Base-by-base conservation (phyloP, 2,797 vertebrate species). In the Periophthalmus magnuspinnatus region DNA sequence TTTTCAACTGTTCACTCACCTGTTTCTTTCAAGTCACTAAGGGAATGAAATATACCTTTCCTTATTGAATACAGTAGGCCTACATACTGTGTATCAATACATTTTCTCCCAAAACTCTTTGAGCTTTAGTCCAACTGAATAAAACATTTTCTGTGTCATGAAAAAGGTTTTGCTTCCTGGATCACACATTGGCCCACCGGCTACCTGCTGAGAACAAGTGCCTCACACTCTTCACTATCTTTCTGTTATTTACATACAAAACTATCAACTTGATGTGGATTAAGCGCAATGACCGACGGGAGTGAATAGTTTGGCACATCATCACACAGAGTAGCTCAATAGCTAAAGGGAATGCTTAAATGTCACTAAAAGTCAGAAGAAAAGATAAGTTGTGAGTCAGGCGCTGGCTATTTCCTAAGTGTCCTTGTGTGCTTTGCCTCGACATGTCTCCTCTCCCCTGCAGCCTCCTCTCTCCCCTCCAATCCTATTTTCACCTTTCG, bases 401-500 rank as follows among this genome's bases (percentile, higher is more conserved):
- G 34, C 52, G 16, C 52, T 65, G 65, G 34, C 63, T 62, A 57
- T 57, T 28, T 52, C 65, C 71, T 71, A 67, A 58, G 52, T 68
- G 56, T 81, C 38, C 52, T 28, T 10, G 32, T 60, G 21, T 17
- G 47, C 65, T 72, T 76, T 75, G 71, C 65, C 59, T 70, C 24
- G 69, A 34, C 74, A 85, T 72, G 70, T 83, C 75, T 81, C 72
- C 61, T 60, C 65, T 89, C 82, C 78, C 78, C 82, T 22, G 75
- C 69, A 84, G 82, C 78, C 77, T 81, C 78, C 81, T 65, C 75
- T 86, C 82, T 68, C 75, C 87, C 81, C 71, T 74, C 52, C 76
- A 77, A 82, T 84, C 82, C 78, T 76, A 81, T 86, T 87, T 86
- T 86, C 86, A 81, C 80, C 79, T 86, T 79, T 81, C 64, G 84